Evolutionary conservation across 2,888 invertebrate species (phyloP).

Genomic region (Aphidoletes aphidimyza): DNA sequence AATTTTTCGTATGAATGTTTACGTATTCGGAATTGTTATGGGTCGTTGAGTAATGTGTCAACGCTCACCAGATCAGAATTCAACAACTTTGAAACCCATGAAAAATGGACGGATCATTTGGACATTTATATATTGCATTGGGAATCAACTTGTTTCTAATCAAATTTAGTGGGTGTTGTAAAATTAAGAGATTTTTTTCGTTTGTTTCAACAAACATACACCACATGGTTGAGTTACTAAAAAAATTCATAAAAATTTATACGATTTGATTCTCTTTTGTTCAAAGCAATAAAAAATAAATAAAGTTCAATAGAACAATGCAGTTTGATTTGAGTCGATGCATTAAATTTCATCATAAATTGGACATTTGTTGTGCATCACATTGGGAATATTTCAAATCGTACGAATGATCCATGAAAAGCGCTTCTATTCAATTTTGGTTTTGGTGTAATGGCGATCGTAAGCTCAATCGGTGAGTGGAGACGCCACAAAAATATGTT

Average conservation of each 20-base stretch:
- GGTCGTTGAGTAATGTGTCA: slow-evolving; percentile 22
- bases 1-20: background rate
- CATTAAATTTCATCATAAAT: background rate
- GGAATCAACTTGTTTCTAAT: slow-evolving; percentile 44
- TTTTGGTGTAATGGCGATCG: slow-evolving; percentile 2
- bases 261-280: background rate
- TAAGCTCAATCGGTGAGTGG: slow-evolving; percentile 46
- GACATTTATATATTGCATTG: background rate
- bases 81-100: slow-evolving; percentile 4
- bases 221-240: background rate
- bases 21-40: background rate
- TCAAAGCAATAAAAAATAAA: background rate
- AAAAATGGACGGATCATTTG: background rate
- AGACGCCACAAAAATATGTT: background rate
- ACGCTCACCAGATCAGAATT: background rate
- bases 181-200: background rate
- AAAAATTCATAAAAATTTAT: background rate
- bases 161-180: slow-evolving; percentile 49
- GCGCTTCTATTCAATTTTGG: background rate
- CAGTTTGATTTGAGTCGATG: background rate
- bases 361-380: no score
- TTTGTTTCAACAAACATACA: background rate
- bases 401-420: slow-evolving; percentile 26
- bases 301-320: slow-evolving; percentile 25
- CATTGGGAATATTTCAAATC: background rate